Evolutionary conservation across 2,113 vertebrate species (phyloP).

Genomic region (Clupea harengus): DNA sequence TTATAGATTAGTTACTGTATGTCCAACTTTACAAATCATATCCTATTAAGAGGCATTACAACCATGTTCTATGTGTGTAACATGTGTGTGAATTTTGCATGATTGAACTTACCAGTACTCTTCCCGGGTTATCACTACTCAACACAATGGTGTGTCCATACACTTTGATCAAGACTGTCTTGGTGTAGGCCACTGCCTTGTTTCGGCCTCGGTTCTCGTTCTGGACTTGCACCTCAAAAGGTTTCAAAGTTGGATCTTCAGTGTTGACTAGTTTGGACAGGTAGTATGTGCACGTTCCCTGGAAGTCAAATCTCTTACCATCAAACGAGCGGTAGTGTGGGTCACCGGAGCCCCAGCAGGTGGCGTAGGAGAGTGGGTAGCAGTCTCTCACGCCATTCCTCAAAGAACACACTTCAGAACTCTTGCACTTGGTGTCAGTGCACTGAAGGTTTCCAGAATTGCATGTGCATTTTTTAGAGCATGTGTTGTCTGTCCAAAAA

Average conservation of each 20-base stretch:
- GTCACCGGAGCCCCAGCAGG: constrained; percentile 49
- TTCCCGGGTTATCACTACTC: constrained; percentile 43
- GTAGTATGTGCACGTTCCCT: constrained; percentile 57
- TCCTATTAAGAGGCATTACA: no score
- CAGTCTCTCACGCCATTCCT: constrained; percentile 63
- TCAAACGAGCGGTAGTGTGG: constrained; percentile 57
- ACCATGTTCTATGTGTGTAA: no score
- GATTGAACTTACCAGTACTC: constrained; percentile 44
- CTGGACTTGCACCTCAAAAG: constrained; percentile 52
- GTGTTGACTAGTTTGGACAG: constrained; percentile 45
- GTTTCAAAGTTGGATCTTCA: constrained; percentile 35
- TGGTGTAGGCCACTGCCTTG: constrained; percentile 50
- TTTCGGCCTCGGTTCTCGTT: constrained; percentile 56
- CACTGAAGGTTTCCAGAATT: constrained; percentile 40
- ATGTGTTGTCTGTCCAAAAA: constrained; percentile 50
- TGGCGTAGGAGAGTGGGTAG: constrained; percentile 53
- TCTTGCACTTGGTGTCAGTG: constrained; percentile 24
- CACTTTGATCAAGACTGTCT: constrained; percentile 39
- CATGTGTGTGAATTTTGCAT: no score
- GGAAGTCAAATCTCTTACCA: constrained; percentile 52
- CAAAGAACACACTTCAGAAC: constrained; percentile 60
- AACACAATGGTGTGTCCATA: constrained; percentile 41
- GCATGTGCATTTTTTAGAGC: constrained; percentile 48
- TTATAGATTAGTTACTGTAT: not conserved
- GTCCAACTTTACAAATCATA: no score